Base-by-base conservation (phyloP, 2,113 vertebrate genomes). In the Panurus biarmicus region DNA sequence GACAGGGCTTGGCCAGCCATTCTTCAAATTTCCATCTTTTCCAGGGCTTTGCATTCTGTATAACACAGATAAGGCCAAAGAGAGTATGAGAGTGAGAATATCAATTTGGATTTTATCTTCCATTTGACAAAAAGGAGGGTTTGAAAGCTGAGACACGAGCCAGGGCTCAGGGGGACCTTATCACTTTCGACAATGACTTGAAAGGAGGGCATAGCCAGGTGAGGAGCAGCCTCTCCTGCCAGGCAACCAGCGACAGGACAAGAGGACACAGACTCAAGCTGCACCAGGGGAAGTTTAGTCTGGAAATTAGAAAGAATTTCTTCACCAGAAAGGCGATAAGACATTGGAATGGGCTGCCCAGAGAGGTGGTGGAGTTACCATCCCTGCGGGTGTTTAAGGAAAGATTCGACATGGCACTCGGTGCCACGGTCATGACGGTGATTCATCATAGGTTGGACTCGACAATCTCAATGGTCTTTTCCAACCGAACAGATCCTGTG, bases 1-100 rank as follows among this genome's bases (percentile, higher is more conserved):
- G 26, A 2, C 8, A 51, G 26, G 12, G 12, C 14, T 58, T 47
- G 40, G 22, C 13, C 2, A 1, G 11, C 38, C 2, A 2, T 53
- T 60, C 51, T 57, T 67, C 24, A 72, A 29, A 65, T 66, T 44
- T 44, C 38, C 23, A 17, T 18, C 6, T 61, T 72, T 82, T 53
- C 23, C 62, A 36, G 40, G 14, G 61, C 56, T 72, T 48, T 48
- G 29, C 48, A 11, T 2, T 13, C 60, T 48, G 23, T 5, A 0
- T 25, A 51, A 67, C 24, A 44, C 9, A 6, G 26, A 44, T 47
- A 40, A 51, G 33, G 33, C 35, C 50, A 83, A 53, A 57, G 79
- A 54, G 36, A 87, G 3, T 4, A 21, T 4, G 29, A 14, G 36
- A 64, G 24, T 35, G 22, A 8, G 28, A 9, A 12, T 6, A 38